phyloP scores from a whole-genome alignment of 2,797 vertebrate genomes.

The Hypotaenidia philippensis region DNA sequence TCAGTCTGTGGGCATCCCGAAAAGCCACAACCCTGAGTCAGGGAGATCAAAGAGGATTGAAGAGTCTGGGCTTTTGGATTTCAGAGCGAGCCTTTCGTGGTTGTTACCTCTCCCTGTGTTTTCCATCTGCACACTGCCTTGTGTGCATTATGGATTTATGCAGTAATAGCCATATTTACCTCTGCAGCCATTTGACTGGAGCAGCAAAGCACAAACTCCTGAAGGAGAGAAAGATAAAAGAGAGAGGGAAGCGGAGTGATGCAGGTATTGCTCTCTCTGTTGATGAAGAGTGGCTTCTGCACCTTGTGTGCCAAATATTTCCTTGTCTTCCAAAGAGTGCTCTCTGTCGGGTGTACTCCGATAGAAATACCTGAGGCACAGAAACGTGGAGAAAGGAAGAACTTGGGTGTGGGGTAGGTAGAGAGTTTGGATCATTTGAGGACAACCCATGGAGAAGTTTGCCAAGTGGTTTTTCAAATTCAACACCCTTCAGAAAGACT shows the following conservation, averaged over 20 bases:
- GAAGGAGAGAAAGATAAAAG: neutral
- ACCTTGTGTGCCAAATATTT: neutral
- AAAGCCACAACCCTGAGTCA: neutral
- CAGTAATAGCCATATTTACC: conserved; percentile 32
- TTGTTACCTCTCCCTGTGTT: neutral
- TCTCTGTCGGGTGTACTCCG: neutral
- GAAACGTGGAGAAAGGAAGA: neutral
- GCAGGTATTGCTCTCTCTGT: neutral
- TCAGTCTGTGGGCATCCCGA: neutral
- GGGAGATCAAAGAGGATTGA: conserved; percentile 5
- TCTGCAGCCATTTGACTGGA: conserved; percentile 2
- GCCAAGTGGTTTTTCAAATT: neutral
- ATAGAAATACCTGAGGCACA: neutral
- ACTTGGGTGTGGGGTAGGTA: neutral
- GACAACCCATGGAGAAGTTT: neutral
- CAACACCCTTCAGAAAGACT: neutral
- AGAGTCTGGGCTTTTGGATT: neutral
- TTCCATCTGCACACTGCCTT: neutral
- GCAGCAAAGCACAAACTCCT: conserved; percentile 10
- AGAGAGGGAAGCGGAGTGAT: neutral
- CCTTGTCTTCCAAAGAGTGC: neutral
- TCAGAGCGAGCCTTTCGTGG: neutral
- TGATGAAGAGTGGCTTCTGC: neutral
- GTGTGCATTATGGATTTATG: neutral
- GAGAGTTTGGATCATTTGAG: neutral